phyloP scores from a whole-genome alignment of 92 coral and sea anemone species.

The Siderastrea siderea region DNA sequence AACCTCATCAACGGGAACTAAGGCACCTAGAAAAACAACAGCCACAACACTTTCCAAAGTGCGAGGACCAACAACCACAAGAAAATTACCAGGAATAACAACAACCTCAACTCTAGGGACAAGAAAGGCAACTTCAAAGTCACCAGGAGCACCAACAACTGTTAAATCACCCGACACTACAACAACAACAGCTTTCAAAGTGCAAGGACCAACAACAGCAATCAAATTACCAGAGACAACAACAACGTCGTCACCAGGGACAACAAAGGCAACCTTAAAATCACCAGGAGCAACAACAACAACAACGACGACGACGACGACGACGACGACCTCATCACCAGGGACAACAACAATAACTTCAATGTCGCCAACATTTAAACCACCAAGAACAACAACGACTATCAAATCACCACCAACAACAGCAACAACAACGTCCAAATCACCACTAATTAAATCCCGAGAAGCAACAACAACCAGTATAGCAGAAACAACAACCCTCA shows the following conservation, averaged over 20 bases:
- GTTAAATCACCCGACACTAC: not conserved
- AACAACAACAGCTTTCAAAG: constrained; percentile 11
- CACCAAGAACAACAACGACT: not conserved
- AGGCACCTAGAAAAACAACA: not conserved
- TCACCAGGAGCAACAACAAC: constrained; percentile 5
- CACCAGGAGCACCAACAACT: not conserved
- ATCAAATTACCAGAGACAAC: not conserved
- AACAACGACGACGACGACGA: not conserved
- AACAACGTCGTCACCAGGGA: not conserved
- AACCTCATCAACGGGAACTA: constrained; percentile 7
- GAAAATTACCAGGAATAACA: not conserved
- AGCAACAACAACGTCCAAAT: not conserved
- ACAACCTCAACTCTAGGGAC: not conserved
- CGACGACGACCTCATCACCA: constrained; percentile 21
- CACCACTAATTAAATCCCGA: not conserved
- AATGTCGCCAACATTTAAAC: not conserved
- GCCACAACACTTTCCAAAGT: not conserved
- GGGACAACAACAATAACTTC: constrained; percentile 13
- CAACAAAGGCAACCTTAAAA: constrained; percentile 23
- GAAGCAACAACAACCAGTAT: not conserved
- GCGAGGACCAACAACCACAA: not conserved
- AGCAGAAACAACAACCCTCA: not conserved
- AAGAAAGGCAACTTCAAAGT: not conserved
- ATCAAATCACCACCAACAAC: not conserved
- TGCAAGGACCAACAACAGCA: constrained; percentile 2